Percentiles rank a stretch among this genome's conserved stretches.
Evolutionary conservation across 37 sponge, comb jelly and placozoan species (phyloP).

Genomic region (Spongilla lacustris): DNA sequence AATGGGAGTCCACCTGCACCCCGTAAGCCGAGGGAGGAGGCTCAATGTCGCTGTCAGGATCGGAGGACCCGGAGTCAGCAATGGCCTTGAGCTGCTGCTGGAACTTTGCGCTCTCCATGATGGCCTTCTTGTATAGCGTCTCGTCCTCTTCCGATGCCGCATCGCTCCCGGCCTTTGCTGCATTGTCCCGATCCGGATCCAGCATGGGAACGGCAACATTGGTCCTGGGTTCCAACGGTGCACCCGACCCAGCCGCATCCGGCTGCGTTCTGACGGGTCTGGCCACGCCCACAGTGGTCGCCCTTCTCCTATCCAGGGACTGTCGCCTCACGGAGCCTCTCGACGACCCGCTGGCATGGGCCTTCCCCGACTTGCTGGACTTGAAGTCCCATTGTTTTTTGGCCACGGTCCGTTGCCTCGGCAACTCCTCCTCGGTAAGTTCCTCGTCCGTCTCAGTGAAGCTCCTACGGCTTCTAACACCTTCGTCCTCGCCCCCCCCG

Average conservation of each 20-base stretch:
- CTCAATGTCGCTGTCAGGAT: constrained; percentile 80
- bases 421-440: neutral
- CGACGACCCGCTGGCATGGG: neutral
- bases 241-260: neutral
- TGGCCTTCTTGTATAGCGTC: neutral
- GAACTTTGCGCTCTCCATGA: constrained; percentile 44
- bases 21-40: neutral
- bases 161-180: neutral
- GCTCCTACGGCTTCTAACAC: neutral
- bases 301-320: neutral
- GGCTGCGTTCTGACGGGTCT: neutral
- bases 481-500: too few relatives aligned
- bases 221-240: too few relatives aligned
- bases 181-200: neutral
- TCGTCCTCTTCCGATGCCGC: neutral
- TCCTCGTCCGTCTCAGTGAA: constrained; percentile 56
- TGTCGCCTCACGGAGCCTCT: neutral
- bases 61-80: constrained; percentile 78
- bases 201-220: too few relatives aligned
- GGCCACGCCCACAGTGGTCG: neutral
- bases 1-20: neutral
- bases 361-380: neutral
- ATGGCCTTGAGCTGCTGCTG: constrained; percentile 34
- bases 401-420: too few relatives aligned
- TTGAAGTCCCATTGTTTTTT: constrained; percentile 34